These are phyloP conservation scores for Geophilus truncorum DNA, from an alignment of 2,888 invertebrate species.

Conservation along the genomic window DNA sequence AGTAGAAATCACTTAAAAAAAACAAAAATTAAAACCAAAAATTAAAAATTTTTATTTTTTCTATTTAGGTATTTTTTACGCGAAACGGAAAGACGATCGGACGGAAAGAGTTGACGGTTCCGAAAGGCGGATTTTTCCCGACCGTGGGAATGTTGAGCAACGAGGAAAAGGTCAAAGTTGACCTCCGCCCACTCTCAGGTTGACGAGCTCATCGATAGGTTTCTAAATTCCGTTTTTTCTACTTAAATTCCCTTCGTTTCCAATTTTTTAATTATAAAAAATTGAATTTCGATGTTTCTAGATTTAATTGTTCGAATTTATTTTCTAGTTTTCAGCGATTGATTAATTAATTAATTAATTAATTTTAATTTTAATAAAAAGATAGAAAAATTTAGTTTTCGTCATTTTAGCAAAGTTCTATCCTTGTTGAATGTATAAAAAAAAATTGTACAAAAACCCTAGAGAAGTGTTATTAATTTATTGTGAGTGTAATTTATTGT, in stretches of 20 bases:
- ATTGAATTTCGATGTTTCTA: neutral
- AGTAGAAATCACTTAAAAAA: conserved; percentile 40
- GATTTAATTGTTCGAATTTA: neutral
- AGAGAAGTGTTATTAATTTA: neutral
- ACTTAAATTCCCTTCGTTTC: neutral
- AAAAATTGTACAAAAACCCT: neutral
- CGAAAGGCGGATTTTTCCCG: conserved; percentile 55
- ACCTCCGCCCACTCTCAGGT: conserved; percentile 53
- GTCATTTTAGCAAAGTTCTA: too few species aligned
- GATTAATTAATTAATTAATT: too few species aligned
- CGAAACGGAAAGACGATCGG: conserved; percentile 54
- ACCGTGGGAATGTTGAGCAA: conserved; percentile 55
- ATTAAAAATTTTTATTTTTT: neutral
- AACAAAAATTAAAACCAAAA: neutral
- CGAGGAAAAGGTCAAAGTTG: conserved; percentile 54
- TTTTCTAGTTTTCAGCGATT: too few species aligned
- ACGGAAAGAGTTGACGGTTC: conserved; percentile 52
- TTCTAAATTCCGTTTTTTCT: neutral
- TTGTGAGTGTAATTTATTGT: neutral
- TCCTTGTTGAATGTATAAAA: neutral
- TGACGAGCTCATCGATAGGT: conserved; percentile 49
- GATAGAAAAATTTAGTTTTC: neutral
- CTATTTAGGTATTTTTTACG: conserved; percentile 53
- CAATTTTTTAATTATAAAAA: neutral
- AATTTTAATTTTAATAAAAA: too few species aligned